Conservation (phyloP, 2,797 vertebrate genomes). For the Emys orbicularis region DNA sequence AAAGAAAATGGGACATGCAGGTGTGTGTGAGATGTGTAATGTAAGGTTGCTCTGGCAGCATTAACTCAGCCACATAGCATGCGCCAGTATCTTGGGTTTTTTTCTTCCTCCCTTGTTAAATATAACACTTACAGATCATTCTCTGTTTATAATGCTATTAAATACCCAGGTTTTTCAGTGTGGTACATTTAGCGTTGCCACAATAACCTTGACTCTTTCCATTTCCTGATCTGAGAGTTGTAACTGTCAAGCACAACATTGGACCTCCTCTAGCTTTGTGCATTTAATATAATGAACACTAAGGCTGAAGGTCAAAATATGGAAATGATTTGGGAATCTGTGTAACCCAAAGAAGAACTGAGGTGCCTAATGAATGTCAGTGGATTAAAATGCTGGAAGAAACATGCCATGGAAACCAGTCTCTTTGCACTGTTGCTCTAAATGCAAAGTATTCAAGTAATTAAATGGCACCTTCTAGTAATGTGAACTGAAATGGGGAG, state of each 20-base stretch:
- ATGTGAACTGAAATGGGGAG: not conserved
- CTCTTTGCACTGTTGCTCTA: not conserved
- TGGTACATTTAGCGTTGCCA: accelerated
- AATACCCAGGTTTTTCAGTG: not conserved
- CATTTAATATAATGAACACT: not conserved
- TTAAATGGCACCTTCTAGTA: not conserved
- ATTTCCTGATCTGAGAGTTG: not conserved
- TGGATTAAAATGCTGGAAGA: not conserved
- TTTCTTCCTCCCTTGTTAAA: not conserved
- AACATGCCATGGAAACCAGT: not conserved
- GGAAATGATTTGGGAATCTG: not conserved
- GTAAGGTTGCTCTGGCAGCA: not conserved
- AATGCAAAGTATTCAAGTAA: not conserved
- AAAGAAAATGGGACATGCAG: not conserved
- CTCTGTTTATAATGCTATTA: not conserved
- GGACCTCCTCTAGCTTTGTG: not conserved
- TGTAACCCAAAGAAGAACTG: not conserved
- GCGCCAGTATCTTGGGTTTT: not conserved
- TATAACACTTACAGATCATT: not conserved
- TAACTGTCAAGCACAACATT: not conserved
- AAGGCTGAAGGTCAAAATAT: not conserved
- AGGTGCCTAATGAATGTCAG: not conserved
- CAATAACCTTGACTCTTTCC: not conserved
- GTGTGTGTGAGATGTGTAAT: accelerated
- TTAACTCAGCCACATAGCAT: not conserved